Evolutionary conservation across 1,140 invertebrate species (phyloP), one percentile per base, ranked within the genome.

Genomic region (Stenopsyche tienmushanensis): DNA sequence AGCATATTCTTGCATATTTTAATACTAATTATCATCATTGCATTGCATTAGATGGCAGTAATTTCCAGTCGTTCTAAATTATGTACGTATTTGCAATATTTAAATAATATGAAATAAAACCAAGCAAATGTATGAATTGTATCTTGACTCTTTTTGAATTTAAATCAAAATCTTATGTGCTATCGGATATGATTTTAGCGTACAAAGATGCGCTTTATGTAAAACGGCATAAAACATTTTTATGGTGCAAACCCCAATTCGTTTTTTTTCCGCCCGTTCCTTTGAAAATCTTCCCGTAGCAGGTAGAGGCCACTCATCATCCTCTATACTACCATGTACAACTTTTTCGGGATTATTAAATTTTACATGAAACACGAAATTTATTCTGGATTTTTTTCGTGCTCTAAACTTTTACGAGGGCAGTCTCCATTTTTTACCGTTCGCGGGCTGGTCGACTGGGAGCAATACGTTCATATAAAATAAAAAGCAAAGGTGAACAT

Each of bases 331-430:
- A 17, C 15, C 23, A 1, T 63, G 20, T 63, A 41, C 21, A 47
- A 29, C 13, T 64, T 55, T 57, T 64, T 64, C 62, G 47, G 62
- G 62, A 64, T 64, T 64, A 64, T 64, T 64, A 64, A 64, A 64
- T 64, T 64, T 64, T 64, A 64, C 62, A 64, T 34, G 62, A 57
- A 64, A 64, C 62, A 45, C 39, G 52, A 64, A 64, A 64, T 64
- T 64, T 64, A 64, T 64, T 54, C 62, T 21, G 42, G 62, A 64
- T 64, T 64, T 64, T 44, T 64, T 45, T 21, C 45, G 20, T 18
- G 23, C 23, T 60, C 42, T 49, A 60, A 50, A 49, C 29, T 64
- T 64, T 55, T 64, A 64, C 41, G 62, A 47, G 34, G 26, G 62
- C 52, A 50, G 62, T 64, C 52, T 63, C 45, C 60, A 50, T 53